These are phyloP conservation scores for Poeciliopsis retropinna DNA, from an alignment of 2,113 vertebrate genomes.

Conservation along the genomic window DNA sequence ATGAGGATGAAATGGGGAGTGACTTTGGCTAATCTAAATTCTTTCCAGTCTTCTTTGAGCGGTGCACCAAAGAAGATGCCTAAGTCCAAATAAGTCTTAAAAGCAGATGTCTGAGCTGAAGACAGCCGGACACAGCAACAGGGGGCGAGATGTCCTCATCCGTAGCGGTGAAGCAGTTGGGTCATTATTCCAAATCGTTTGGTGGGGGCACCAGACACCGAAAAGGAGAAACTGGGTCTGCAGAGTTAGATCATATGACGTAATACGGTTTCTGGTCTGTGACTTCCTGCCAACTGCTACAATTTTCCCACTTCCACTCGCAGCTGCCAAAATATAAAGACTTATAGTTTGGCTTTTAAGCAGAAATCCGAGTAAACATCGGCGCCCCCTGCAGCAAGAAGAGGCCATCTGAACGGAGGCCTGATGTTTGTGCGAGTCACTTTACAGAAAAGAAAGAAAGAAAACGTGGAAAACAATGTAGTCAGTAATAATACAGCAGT, in stretches of 20 bases:
- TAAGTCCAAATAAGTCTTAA: not conserved
- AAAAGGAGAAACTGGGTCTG: constrained; percentile 49
- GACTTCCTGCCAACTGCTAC: constrained; percentile 61
- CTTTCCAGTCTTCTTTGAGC: not conserved
- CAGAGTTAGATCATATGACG: constrained; percentile 61
- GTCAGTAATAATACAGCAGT: constrained; percentile 14
- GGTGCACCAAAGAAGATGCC: not conserved
- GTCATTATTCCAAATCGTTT: constrained; percentile 59
- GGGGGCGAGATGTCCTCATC: constrained; percentile 40
- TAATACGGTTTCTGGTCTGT: constrained; percentile 58
- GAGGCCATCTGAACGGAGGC: constrained; percentile 10
- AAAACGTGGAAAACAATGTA: constrained; percentile 11
- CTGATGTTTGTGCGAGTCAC: constrained; percentile 19
- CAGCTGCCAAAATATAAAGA: constrained; percentile 51
- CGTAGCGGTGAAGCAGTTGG: constrained; percentile 38
- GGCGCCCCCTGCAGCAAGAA: constrained; percentile 45
- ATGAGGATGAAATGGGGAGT: not conserved
- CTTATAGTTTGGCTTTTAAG: constrained; percentile 28
- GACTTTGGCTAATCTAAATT: not conserved
- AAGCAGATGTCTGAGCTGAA: constrained; percentile 32
- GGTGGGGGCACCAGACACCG: constrained; percentile 44
- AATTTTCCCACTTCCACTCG: constrained; percentile 62
- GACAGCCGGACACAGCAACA: constrained; percentile 15
- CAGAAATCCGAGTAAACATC: not conserved
- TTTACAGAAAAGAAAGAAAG: not conserved